A percentile compares a stretch with the other conserved stretches of the same genome.
Conservation (phyloP, 1,140 invertebrate genomes). For the Drosophila orena region DNA sequence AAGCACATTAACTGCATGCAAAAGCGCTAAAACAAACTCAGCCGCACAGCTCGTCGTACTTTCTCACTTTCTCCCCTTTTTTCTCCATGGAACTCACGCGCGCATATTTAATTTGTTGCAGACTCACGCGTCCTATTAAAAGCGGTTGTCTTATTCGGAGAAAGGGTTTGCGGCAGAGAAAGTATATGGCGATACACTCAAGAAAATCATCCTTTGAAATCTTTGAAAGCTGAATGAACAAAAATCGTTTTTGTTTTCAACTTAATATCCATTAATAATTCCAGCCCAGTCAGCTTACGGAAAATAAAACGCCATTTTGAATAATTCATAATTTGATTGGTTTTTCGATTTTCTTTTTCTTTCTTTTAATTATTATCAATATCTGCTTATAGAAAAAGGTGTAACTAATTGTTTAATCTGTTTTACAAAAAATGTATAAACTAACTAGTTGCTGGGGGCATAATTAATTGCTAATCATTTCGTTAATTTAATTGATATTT, state of each 20-base stretch:
- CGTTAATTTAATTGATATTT: constrained; percentile 78
- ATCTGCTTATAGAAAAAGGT: constrained; percentile 74
- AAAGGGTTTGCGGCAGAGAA: no score
- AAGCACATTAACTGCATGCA: constrained; percentile 80
- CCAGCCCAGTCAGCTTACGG: no score
- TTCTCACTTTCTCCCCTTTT: not conserved
- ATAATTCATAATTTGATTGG: constrained; percentile 72
- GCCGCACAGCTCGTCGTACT: not conserved
- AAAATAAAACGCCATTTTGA: constrained; percentile 37
- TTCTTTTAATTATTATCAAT: constrained; percentile 73
- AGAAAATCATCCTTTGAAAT: not conserved
- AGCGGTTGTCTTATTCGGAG: not conserved
- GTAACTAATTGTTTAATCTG: constrained; percentile 72
- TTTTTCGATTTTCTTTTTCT: constrained; percentile 7
- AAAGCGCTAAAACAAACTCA: constrained; percentile 53
- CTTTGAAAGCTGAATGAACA: not conserved
- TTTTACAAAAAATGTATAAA: constrained; percentile 82
- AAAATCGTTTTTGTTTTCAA: no score
- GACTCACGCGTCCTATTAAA: constrained; percentile 50
- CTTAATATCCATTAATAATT: no score
- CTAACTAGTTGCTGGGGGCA: constrained; percentile 67
- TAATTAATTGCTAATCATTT: constrained; percentile 69
- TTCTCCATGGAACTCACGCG: constrained; percentile 24
- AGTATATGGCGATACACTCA: not conserved
- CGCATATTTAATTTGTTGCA: constrained; percentile 66